A percentile compares a stretch with the other conserved stretches of the same genome.
Conservation (phyloP, 2,888 invertebrate species). For the Oscheius sp. region DNA sequence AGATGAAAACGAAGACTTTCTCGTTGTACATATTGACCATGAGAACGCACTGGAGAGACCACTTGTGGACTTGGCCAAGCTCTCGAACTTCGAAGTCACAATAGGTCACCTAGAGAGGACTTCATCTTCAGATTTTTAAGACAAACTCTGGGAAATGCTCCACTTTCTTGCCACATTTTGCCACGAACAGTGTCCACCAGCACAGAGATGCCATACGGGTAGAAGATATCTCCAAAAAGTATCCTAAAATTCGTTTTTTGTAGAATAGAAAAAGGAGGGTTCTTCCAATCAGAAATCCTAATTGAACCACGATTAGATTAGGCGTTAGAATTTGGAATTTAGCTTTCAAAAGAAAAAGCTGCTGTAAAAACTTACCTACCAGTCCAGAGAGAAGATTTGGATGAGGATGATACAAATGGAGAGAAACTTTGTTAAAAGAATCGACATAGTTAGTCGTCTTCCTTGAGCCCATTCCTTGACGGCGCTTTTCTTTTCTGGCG, state of each 20-base stretch:
- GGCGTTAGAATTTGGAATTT: neutral
- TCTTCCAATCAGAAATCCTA: no score
- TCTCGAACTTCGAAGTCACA: conserved; percentile 65
- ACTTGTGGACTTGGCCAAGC: conserved; percentile 52
- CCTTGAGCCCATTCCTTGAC: conserved; percentile 24
- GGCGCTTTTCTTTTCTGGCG: no score
- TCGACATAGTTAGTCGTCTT: conserved; percentile 36
- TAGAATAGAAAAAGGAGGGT: no score
- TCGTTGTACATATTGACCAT: conserved; percentile 70
- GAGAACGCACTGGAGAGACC: conserved; percentile 67
- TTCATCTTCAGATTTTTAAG: neutral
- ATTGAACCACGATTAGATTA: no score
- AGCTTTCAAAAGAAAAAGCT: neutral
- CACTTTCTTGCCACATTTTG: conserved; percentile 68
- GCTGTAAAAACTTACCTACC: conserved; percentile 33
- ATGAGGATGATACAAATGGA: conserved; percentile 32
- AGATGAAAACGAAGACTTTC: conserved; percentile 67
- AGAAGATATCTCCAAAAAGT: conserved; percentile 38
- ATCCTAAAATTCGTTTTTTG: conserved; percentile 8
- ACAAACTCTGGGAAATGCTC: conserved; percentile 67
- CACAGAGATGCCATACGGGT: conserved; percentile 59
- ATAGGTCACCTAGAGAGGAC: conserved; percentile 57
- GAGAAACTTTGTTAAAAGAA: conserved; percentile 39
- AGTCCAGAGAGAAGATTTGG: conserved; percentile 40
- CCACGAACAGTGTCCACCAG: conserved; percentile 63